Conservation (phyloP, 2,797 vertebrate species). For the Gadopsis bispinosus region DNA sequence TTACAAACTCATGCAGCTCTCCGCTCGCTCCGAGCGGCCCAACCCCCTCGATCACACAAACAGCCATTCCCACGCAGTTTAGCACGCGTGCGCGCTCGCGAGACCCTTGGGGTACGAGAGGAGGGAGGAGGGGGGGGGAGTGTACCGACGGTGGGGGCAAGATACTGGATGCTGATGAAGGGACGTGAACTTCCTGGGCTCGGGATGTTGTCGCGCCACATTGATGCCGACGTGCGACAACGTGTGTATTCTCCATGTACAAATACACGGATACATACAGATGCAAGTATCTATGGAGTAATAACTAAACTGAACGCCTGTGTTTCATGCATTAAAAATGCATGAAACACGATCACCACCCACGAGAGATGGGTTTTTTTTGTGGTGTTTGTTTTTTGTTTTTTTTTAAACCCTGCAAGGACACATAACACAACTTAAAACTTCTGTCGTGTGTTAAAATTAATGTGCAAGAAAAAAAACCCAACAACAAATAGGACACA, state of each 20-base stretch:
- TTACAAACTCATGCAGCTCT: slow-evolving; percentile 97
- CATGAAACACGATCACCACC: not conserved
- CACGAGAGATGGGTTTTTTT: not conserved
- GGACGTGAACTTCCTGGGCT: slow-evolving; percentile 59
- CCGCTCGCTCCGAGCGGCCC: slow-evolving; percentile 93
- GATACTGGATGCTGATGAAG: slow-evolving; percentile 62
- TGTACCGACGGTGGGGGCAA: slow-evolving; percentile 23
- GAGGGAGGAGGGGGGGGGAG: slow-evolving; percentile 42
- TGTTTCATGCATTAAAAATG: not conserved
- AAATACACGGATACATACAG: too few species aligned
- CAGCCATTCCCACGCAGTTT: slow-evolving; percentile 97
- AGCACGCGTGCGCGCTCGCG: slow-evolving; percentile 92
- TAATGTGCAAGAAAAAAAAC: not conserved
- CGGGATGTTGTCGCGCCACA: slow-evolving; percentile 42
- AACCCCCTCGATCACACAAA: slow-evolving; percentile 86
- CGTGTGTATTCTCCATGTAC: slow-evolving; percentile 2
- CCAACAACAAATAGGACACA: slow-evolving; percentile 6
- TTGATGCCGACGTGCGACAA: slow-evolving; percentile 28
- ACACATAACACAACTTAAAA: slow-evolving; percentile 6
- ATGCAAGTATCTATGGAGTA: too few species aligned
- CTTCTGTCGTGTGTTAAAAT: not conserved
- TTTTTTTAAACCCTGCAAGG: slow-evolving; percentile 2
- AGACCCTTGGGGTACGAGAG: slow-evolving; percentile 64
- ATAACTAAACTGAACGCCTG: not conserved
- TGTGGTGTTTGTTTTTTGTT: not conserved